Evolutionary conservation across 2,113 vertebrate species (phyloP).

Genomic region (Symphodus melops): DNA sequence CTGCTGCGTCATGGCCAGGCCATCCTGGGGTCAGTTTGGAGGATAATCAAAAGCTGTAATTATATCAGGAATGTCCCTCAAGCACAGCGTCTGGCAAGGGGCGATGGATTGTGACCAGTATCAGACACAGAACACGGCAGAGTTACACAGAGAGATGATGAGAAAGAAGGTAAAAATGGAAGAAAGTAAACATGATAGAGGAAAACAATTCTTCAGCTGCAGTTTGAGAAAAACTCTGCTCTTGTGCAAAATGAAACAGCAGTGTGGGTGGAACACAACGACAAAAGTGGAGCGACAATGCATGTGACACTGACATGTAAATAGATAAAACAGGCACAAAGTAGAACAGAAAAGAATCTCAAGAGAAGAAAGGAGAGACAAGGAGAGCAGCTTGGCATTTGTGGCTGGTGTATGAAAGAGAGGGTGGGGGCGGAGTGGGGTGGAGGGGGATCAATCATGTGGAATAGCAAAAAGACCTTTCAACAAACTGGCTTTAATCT

Average conservation of each 20-base stretch:
- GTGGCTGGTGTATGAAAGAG: slow-evolving; percentile 60
- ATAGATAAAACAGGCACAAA: slow-evolving; percentile 34
- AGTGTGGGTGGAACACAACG: slow-evolving; percentile 20
- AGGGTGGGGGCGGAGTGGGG: slow-evolving; percentile 5
- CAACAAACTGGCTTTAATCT: slow-evolving; percentile 80
- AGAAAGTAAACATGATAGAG: slow-evolving; percentile 22
- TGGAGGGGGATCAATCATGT: slow-evolving; percentile 72
- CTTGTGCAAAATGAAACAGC: slow-evolving; percentile 16
- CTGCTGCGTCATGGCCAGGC: slow-evolving; percentile 41
- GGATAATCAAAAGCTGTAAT: slow-evolving; percentile 76
- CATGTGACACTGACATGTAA: slow-evolving; percentile 23
- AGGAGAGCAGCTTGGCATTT: slow-evolving; percentile 35
- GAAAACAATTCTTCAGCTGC: background rate
- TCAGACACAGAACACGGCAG: slow-evolving; percentile 18
- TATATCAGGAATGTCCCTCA: slow-evolving; percentile 62
- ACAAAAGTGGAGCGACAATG: slow-evolving; percentile 32
- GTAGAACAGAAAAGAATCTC: slow-evolving; percentile 17
- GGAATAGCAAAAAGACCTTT: slow-evolving; percentile 76
- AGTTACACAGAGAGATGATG: slow-evolving; percentile 18
- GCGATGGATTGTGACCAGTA: slow-evolving; percentile 22
- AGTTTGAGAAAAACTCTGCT: background rate
- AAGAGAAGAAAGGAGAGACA: slow-evolving; percentile 12
- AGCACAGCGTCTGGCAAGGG: slow-evolving; percentile 39
- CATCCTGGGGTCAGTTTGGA: slow-evolving; percentile 55
- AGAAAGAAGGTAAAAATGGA: background rate